phyloP scores from a whole-genome alignment of 2,113 vertebrate genomes.

The Diglossa brunneiventris region DNA sequence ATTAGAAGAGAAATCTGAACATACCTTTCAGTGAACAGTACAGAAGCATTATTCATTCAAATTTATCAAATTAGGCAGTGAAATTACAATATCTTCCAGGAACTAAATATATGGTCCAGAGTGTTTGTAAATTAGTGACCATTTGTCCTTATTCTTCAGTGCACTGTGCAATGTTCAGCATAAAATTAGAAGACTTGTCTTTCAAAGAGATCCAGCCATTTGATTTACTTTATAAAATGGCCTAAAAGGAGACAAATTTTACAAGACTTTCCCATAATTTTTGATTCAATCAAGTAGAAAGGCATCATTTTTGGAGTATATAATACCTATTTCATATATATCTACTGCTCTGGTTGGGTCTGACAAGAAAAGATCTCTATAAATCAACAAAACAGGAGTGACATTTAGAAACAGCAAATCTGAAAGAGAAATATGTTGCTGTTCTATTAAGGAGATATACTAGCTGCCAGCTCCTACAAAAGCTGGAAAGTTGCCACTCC shows the following conservation, averaged over 20 bases:
- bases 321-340: background rate
- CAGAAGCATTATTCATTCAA: background rate
- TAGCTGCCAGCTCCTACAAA: constrained; percentile 24
- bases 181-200: background rate
- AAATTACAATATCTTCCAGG: background rate
- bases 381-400: constrained; percentile 38
- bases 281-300: background rate
- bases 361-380: background rate
- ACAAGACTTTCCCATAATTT: background rate
- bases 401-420: constrained; percentile 46
- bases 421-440: constrained; percentile 50
- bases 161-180: background rate
- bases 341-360: background rate
- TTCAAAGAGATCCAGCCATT: background rate
- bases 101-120: background rate
- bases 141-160: background rate
- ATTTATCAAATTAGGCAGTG: background rate
- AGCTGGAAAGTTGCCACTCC: constrained; percentile 29
- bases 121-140: background rate
- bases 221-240: constrained; percentile 11
- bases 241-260: background rate
- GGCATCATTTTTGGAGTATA: background rate
- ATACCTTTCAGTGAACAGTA: background rate
- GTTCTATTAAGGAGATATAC: constrained; percentile 16
- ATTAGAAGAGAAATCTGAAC: background rate